Evolutionary conservation across 1,140 invertebrate species (phyloP), one percentile per base, ranked within the genome.

Genomic region (Eriocheir sinensis): DNA sequence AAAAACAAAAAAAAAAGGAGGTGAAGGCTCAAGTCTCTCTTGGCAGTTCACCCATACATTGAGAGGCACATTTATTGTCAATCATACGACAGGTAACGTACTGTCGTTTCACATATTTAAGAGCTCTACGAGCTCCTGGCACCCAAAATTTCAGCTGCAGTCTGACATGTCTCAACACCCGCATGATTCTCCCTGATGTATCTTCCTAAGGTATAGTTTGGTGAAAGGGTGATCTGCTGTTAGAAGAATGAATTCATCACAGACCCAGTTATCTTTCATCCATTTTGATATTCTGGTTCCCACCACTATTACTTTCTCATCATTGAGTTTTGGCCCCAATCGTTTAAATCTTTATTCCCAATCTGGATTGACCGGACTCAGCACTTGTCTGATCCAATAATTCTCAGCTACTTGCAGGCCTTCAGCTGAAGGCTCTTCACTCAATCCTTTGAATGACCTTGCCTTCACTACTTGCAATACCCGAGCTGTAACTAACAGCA

Each of bases 21-120:
- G 91, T 32, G 72, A n/a, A n/a, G 90, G 90, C 40, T 92, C 41
- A 9, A 92, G 32, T 92, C 91, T 40, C 40, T 83, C 80, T 32
- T 34, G 79, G 72, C 3, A 83, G 12, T 41, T 32, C 6, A 0
- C 91, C 80, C 91, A 92, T 83, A 48, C 21, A 32, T 15, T 92
- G 91, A 15, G 36, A 79, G n/a, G 17, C 34, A 81, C 40, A 81
- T 44, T 92, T 38, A 1, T 34, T 72, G 0, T 72, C 32, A 17
- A 91, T 2, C 44, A 36, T 91, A 3, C 89, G 30, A 38, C 91
- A 92, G 12, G 17, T 83, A n/a, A 92, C 41, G 32, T 79, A 85
- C 38, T 9, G 4, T 27, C 17, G 53, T 60, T 60, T 60, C 17
- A 60, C 53, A 60, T 8, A 60, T 60, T 60, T 60, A 27, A 60